Evolutionary conservation across 2,113 vertebrate species (phyloP).

Genomic region (Otocyon megalotis): DNA sequence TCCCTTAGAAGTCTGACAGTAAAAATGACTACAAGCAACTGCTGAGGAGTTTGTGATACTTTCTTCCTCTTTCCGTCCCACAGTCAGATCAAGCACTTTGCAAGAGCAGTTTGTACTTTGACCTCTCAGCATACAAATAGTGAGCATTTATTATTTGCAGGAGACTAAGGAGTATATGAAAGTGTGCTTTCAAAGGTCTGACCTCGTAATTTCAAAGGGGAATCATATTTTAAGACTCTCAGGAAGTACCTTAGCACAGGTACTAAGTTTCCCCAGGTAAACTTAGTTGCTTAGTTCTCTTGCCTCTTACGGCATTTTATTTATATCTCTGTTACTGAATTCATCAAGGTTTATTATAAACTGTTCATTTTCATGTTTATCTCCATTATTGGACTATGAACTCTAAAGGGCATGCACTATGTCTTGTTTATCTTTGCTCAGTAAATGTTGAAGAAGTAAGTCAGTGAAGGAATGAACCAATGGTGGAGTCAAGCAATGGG

Average conservation of each 20-base stretch:
- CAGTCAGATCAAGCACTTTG: neutral
- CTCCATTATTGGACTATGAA: neutral
- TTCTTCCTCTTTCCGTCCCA: neutral
- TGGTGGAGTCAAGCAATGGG: neutral
- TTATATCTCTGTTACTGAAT: conserved; percentile 34
- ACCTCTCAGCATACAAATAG: neutral
- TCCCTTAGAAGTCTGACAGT: neutral
- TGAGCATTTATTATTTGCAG: neutral
- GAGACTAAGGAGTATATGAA: neutral
- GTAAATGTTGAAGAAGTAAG: conserved; percentile 17
- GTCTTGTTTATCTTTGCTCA: conserved; percentile 37
- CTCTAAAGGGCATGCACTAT: neutral
- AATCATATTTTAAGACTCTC: conserved; percentile 20
- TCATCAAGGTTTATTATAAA: conserved; percentile 41
- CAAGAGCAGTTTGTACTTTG: conserved; percentile 36
- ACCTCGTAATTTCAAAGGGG: neutral
- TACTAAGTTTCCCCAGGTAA: neutral
- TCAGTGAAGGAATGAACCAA: neutral
- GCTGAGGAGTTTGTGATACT: neutral
- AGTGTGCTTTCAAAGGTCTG: neutral
- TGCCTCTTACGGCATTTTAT: conserved; percentile 25
- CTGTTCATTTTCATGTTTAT: neutral
- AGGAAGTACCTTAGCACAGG: neutral
- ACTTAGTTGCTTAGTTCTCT: conserved; percentile 5
- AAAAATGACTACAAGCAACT: neutral